Evolutionary conservation across 64 coral and sea anemone species (phyloP).

Genomic region (Trachythela sp.): DNA sequence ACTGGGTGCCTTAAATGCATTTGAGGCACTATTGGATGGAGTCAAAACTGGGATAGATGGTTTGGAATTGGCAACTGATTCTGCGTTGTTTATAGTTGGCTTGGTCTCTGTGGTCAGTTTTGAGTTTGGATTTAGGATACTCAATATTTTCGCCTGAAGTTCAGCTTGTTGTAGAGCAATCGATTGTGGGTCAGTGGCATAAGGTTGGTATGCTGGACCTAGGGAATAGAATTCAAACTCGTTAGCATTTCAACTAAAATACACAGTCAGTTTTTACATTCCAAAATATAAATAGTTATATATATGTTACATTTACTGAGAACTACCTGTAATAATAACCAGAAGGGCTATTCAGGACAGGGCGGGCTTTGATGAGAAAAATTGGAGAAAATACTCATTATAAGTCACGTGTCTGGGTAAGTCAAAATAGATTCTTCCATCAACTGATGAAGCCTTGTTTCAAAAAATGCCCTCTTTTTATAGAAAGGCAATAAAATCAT

Average conservation of each 20-base stretch:
- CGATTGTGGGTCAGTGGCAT: slow-evolving; percentile 68
- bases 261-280: too few relatives aligned
- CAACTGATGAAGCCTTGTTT: too few relatives aligned
- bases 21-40: background rate
- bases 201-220: background rate
- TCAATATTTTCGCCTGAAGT: slow-evolving; percentile 96
- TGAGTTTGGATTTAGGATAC: slow-evolving; percentile 78
- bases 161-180: slow-evolving; percentile 98
- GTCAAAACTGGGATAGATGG: background rate
- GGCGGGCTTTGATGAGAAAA: too few relatives aligned
- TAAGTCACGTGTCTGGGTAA: too few relatives aligned
- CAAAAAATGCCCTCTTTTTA: too few relatives aligned
- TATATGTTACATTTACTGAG: too few relatives aligned
- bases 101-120: background rate
- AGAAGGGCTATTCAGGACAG: too few relatives aligned
- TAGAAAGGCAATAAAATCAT: background rate
- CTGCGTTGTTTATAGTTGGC: background rate
- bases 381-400: too few relatives aligned
- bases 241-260: too few relatives aligned
- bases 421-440: too few relatives aligned
- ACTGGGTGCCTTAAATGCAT: slow-evolving; percentile 20
- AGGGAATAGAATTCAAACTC: background rate
- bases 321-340: too few relatives aligned
- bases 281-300: too few relatives aligned
- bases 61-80: background rate